Conservation (phyloP, 2,113 vertebrate genomes). For the Nestor notabilis region DNA sequence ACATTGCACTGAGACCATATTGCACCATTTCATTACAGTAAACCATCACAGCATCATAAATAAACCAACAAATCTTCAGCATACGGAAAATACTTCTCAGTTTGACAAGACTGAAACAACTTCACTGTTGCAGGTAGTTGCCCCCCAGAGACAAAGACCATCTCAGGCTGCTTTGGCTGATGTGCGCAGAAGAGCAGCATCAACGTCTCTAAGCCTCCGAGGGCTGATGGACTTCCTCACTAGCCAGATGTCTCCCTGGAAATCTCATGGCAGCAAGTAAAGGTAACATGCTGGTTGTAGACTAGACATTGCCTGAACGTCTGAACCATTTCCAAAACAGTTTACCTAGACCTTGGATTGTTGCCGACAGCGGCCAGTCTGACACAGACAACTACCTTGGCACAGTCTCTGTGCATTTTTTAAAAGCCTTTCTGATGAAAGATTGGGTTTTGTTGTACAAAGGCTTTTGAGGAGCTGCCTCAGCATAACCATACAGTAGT, state of each 20-base stretch:
- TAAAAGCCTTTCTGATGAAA: not conserved
- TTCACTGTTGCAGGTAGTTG: not conserved
- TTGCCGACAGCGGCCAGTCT: not conserved
- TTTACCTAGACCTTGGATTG: not conserved
- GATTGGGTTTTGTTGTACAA: not conserved
- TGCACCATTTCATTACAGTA: not conserved
- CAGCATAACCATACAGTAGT: not conserved
- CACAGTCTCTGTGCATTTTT: not conserved
- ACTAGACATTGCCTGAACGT: not conserved
- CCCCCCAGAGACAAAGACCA: not conserved
- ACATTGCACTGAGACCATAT: not conserved
- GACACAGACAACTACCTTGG: not conserved
- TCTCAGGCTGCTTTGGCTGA: not conserved
- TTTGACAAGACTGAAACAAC: not conserved
- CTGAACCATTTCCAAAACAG: not conserved
- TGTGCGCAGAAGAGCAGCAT: not conserved
- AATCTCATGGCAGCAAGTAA: not conserved
- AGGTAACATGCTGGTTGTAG: not conserved
- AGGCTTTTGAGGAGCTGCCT: not conserved
- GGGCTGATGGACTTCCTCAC: not conserved
- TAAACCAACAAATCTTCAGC: not conserved
- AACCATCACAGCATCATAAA: not conserved
- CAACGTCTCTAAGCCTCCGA: not conserved
- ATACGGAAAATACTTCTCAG: not conserved
- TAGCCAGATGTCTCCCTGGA: not conserved